Percentiles rank a stretch among this genome's conserved stretches.
Conservation (phyloP, 2,888 invertebrate genomes). For the Seira sanloemensis region DNA sequence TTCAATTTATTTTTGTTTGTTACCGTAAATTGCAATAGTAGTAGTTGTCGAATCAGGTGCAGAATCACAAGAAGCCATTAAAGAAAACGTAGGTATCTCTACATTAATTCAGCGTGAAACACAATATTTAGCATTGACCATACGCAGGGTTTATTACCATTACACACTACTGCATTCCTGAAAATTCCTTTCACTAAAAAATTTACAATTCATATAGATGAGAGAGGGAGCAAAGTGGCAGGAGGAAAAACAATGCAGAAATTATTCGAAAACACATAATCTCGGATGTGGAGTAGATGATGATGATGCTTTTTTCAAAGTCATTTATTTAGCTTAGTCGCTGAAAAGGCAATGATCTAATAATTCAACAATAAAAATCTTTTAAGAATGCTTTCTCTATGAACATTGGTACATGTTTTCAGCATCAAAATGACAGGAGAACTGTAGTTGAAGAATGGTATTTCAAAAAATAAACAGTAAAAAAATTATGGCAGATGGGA, state of each 20-base stretch:
- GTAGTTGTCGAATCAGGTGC: background rate
- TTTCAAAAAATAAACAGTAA: background rate
- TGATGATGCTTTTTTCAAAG: background rate
- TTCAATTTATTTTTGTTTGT: background rate
- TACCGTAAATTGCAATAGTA: background rate
- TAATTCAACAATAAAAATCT: conserved; percentile 39
- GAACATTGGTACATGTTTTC: background rate
- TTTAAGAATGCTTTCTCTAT: too few relatives aligned
- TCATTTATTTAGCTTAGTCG: background rate
- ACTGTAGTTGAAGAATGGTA: background rate
- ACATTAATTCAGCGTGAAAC: background rate
- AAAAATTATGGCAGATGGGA: background rate
- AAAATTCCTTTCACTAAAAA: background rate
- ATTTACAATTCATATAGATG: background rate
- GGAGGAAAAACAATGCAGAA: background rate
- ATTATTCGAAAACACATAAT: background rate
- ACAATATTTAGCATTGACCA: background rate
- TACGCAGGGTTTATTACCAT: background rate
- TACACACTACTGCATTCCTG: background rate
- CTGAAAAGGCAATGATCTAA: conserved; percentile 52
- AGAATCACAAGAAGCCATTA: background rate
- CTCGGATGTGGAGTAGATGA: background rate
- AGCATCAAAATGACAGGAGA: background rate
- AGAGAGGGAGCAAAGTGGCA: background rate
- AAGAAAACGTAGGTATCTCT: background rate